Percentiles rank a stretch among this genome's conserved stretches.
Conservation (phyloP, 2,797 vertebrate genomes). For the Neopelma chrysocephalum region DNA sequence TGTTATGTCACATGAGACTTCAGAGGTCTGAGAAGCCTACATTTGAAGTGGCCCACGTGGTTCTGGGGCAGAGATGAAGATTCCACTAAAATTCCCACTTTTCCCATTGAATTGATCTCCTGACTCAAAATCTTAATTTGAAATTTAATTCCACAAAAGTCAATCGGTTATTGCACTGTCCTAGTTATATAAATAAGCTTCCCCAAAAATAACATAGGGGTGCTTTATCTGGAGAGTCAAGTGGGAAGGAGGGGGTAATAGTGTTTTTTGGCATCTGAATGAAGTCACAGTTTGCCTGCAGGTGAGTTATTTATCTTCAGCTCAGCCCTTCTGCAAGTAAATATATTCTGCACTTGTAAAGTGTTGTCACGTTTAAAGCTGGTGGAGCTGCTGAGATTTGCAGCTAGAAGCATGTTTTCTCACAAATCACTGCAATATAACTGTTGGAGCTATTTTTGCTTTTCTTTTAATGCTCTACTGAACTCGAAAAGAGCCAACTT, state of each 20-base stretch:
- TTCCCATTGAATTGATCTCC: background rate
- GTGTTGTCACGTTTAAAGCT: background rate
- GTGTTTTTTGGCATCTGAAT: background rate
- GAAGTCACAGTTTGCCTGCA: background rate
- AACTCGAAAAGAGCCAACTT: background rate
- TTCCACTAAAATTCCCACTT: background rate
- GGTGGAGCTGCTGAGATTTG: background rate
- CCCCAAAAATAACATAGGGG: background rate
- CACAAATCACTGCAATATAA: background rate
- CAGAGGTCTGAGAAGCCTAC: background rate
- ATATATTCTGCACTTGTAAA: background rate
- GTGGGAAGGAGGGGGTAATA: background rate
- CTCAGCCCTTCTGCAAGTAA: background rate
- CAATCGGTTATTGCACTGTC: background rate
- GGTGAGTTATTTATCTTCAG: background rate
- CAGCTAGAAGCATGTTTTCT: background rate
- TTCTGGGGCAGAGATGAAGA: background rate
- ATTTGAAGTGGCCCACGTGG: background rate
- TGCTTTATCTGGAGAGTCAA: background rate
- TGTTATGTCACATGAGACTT: background rate
- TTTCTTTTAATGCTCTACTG: background rate
- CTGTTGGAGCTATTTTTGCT: background rate
- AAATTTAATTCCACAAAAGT: background rate
- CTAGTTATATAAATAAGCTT: background rate
- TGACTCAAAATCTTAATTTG: background rate